Conservation (phyloP, 2,113 vertebrate genomes). For the Coracopsis vasa region DNA sequence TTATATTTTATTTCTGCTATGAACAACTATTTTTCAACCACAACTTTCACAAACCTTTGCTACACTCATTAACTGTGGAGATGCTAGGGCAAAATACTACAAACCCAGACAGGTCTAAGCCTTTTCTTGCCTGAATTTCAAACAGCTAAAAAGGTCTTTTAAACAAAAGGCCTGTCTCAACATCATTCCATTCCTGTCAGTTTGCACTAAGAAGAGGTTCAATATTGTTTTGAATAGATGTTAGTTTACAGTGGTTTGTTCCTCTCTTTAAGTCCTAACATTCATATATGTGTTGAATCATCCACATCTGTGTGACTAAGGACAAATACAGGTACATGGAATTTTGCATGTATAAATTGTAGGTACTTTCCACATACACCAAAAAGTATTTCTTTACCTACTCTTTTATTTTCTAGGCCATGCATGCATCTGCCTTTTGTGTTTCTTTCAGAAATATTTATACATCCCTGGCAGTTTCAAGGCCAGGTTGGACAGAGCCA, state of each 20-base stretch:
- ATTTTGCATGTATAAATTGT: background rate
- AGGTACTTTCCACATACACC: background rate
- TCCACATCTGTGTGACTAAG: background rate
- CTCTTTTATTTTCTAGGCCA: background rate
- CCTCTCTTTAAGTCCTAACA: background rate
- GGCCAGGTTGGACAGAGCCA: background rate
- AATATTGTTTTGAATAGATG: background rate
- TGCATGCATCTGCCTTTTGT: background rate
- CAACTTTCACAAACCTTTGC: constrained; percentile 32
- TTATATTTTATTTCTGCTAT: background rate
- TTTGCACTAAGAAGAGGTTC: background rate
- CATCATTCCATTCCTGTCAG: constrained; percentile 15
- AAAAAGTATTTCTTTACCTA: background rate
- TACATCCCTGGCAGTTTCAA: background rate
- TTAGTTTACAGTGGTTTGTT: background rate
- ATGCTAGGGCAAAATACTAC: constrained; percentile 50
- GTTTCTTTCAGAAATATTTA: background rate
- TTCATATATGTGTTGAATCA: background rate
- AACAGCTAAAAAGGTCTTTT: constrained; percentile 56
- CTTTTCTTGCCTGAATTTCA: constrained; percentile 50
- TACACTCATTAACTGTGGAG: constrained; percentile 51
- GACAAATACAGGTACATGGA: background rate
- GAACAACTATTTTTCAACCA: background rate
- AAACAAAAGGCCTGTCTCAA: constrained; percentile 53
- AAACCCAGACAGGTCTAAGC: constrained; percentile 65